These are phyloP conservation scores for Propithecus deckenii DNA, from an alignment of 2,797 vertebrate genomes.

Conservation along the genomic window DNA sequence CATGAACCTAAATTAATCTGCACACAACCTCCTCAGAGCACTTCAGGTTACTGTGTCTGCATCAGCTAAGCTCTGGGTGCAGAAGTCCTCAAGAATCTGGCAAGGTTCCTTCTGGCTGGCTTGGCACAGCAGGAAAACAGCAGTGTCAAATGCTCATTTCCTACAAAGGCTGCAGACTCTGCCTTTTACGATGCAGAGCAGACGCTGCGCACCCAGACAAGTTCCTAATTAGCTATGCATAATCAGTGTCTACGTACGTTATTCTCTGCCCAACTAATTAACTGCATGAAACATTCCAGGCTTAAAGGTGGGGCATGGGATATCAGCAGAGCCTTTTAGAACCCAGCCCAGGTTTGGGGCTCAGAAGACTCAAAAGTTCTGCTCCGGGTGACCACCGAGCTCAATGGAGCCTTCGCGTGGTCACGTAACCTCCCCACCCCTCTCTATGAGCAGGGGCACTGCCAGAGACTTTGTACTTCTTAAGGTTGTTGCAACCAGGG, in stretches of 20 bases:
- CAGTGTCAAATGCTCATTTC: neutral
- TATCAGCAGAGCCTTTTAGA: neutral
- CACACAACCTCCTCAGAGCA: neutral
- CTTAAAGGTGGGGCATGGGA: neutral
- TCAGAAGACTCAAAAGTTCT: neutral
- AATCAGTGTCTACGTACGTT: neutral
- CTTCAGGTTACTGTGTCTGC: neutral
- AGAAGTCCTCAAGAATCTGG: neutral
- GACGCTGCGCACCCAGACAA: neutral
- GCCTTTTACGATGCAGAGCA: neutral
- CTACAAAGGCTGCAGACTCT: neutral
- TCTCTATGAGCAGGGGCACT: neutral
- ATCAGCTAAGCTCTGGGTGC: neutral
- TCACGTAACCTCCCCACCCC: too few species aligned
- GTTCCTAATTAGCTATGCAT: constrained; percentile 31
- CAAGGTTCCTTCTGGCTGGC: neutral
- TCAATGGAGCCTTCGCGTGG: fast-evolving
- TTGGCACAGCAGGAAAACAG: neutral
- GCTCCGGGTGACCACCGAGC: neutral
- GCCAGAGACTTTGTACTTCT: neutral
- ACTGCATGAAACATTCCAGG: neutral
- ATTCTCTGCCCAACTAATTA: constrained; percentile 23
- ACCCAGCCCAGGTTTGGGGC: neutral
- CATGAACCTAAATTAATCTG: neutral
- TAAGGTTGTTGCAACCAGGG: fast-evolving